These are phyloP conservation scores for Drosophila engyochracea DNA, from an alignment of 2,888 invertebrate species.

Conservation along the genomic window DNA sequence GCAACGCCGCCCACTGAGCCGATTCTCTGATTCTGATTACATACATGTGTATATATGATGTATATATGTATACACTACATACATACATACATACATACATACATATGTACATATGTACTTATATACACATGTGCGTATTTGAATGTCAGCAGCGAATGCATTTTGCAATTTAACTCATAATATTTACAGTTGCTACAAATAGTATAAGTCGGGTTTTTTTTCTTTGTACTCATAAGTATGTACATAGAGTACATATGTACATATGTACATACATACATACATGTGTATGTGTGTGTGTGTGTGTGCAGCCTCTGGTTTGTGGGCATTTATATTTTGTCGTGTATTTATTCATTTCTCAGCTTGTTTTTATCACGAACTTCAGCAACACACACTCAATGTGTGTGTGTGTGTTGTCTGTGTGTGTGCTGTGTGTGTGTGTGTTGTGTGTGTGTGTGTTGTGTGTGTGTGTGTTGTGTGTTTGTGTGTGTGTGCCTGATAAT, in stretches of 20 bases:
- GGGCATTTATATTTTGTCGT: slow-evolving; percentile 43
- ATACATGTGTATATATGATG: not conserved
- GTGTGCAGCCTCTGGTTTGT: slow-evolving; percentile 11
- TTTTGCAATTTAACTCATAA: slow-evolving; percentile 3
- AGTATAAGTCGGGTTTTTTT: not conserved
- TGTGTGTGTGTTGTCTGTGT: not conserved
- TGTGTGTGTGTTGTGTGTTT: not conserved
- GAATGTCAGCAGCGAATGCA: not conserved
- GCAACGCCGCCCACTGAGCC: slow-evolving; percentile 16
- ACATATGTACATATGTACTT: not conserved
- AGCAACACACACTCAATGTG: not conserved
- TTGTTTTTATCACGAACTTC: slow-evolving; percentile 59
- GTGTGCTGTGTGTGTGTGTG: not conserved
- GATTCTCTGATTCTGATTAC: slow-evolving; percentile 2
- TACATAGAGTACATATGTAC: not conserved
- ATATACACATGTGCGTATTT: not conserved
- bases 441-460: slow-evolving; percentile 21
- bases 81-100: too few species aligned
- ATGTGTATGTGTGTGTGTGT: not conserved
- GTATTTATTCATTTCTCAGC: slow-evolving; percentile 41
- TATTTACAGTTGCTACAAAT: slow-evolving; percentile 9
- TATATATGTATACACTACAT: not conserved
- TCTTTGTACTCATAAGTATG: not conserved
- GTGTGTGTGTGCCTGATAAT: slow-evolving; percentile 52
- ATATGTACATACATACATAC: not conserved